Base-by-base conservation (phyloP, 2,797 vertebrate genomes). In the Phoeniculus purpureus region DNA sequence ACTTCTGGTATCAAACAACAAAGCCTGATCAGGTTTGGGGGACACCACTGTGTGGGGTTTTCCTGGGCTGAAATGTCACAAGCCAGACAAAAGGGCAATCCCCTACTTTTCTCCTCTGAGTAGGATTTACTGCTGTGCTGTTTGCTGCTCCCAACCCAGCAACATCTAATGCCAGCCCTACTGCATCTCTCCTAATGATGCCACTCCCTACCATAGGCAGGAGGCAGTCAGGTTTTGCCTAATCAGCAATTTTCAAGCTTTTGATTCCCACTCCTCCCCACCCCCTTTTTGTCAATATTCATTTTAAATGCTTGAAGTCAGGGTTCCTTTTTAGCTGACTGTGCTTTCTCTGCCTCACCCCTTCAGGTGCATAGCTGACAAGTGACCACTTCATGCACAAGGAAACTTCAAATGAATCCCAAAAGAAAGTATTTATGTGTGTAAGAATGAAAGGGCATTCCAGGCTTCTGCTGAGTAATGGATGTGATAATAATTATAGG, bases 241-340 rank as follows among this genome's bases (percentile, higher is more conserved):
- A 95, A 91, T 97, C 97, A 97, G 97, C 96, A 96, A 84, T 96
- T 97, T 97, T 92, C 37, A 3, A 85, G 91, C 88, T 96, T 97
- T 96, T 97, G 91, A 96, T 96, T 97, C 96, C 79, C 86, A 77
- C 78, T 90, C 55, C 37, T 60, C 43, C 31, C 85, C 65, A 40
- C 32, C 72, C 31, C 79, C 92, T 91, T 96, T 95, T 90, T 97
- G 97, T 97, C 97, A 97, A 97, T 97, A 97, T 97, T 96, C 95
- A 97, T 97, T 97, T 96, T 93, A 97, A 97, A 97, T 97, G 91
- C 95, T 97, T 94, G 91, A 97, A 97, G 93, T 94, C 90, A 95
- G 94, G 87, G 89, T 64, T 97, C 94, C 80, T 94, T 97, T 97
- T 97, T 93, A 94, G 97, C 97, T 97, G 97, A 97, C 94, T 94